These are phyloP conservation scores for Rafetus swinhoei DNA, from an alignment of 2,113 vertebrate genomes.

Conservation along the genomic window DNA sequence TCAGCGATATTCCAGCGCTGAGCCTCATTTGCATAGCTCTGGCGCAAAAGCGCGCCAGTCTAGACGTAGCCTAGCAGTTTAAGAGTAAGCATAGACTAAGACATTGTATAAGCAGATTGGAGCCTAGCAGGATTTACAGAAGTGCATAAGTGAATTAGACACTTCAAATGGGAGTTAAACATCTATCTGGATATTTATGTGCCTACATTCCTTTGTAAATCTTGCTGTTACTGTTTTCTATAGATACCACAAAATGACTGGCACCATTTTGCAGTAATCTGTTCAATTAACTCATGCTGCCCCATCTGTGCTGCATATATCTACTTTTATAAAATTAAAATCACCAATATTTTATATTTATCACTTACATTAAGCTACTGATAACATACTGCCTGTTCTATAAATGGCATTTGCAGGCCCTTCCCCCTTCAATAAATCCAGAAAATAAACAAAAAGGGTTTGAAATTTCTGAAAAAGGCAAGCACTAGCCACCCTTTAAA, in stretches of 20 bases:
- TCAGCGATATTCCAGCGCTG: no score
- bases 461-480: background rate
- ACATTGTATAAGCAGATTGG: background rate
- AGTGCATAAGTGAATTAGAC: constrained; percentile 9
- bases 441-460: background rate
- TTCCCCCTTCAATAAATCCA: background rate
- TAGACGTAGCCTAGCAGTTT: no score
- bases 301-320: background rate
- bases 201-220: background rate
- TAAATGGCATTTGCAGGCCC: background rate
- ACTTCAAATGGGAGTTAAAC: rapidly evolving
- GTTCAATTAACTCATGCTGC: background rate
- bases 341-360: background rate
- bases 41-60: no score
- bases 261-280: background rate
- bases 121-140: constrained; percentile 17
- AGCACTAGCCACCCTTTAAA: background rate
- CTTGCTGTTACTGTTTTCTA: constrained; percentile 6
- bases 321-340: background rate
- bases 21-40: no score
- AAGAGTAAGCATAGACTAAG: background rate
- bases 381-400: background rate
- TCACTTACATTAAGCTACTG: background rate
- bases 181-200: background rate
- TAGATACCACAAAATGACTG: background rate